phyloP scores from a whole-genome alignment of 2,888 invertebrate species.

The Lycophotia porphyrea region DNA sequence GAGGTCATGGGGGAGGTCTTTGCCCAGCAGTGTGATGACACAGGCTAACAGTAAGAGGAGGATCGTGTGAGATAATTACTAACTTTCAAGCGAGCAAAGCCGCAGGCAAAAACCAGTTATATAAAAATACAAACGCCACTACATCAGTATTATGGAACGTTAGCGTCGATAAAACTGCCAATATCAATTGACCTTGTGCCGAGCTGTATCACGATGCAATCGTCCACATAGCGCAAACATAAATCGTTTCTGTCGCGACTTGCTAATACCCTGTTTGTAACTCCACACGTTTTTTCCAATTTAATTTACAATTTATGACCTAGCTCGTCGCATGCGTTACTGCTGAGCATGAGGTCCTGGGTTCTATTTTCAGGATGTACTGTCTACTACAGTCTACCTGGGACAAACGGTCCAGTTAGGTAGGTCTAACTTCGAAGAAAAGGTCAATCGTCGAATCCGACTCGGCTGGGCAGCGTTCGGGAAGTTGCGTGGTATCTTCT shows the following conservation, averaged over 20 bases:
- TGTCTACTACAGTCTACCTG: too few species aligned
- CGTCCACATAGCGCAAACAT: conserved; percentile 8
- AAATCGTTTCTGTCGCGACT: conserved; percentile 26
- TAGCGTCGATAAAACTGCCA: conserved; percentile 45
- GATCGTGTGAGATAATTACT: not conserved
- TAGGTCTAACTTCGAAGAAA: too few species aligned
- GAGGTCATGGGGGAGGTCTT: too few species aligned
- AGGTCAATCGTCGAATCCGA: too few species aligned
- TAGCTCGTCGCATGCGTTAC: not conserved
- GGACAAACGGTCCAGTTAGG: too few species aligned
- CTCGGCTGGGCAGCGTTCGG: too few species aligned
- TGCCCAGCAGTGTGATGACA: too few species aligned
- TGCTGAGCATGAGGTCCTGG: not conserved
- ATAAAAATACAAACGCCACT: conserved; percentile 9
- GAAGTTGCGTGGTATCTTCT: too few species aligned
- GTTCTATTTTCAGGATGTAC: not conserved
- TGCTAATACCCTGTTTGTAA: not conserved
- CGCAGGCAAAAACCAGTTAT: not conserved
- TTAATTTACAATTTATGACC: conserved; percentile 6
- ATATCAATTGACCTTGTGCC: conserved; percentile 52
- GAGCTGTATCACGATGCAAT: conserved; percentile 35
- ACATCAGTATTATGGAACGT: conserved; percentile 15
- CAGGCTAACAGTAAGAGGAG: too few species aligned
- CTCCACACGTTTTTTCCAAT: conserved; percentile 5
- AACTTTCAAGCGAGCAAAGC: not conserved